Evolutionary conservation across 2,888 invertebrate species (phyloP).

Genomic region (Lithophane leautieri): DNA sequence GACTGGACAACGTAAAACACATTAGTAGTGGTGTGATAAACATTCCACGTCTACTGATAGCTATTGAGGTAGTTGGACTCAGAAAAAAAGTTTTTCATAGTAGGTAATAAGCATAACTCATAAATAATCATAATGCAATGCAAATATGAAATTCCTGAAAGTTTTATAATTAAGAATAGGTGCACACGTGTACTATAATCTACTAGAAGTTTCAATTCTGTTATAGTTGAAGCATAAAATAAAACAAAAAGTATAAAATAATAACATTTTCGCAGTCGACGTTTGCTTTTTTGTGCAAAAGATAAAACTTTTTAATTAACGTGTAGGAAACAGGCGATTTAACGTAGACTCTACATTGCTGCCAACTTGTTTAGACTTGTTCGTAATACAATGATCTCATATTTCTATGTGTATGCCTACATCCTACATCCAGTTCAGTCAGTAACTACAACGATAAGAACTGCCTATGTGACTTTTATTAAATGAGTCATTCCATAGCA

Average conservation of each 20-base stretch:
- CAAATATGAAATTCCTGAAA: conserved; percentile 1
- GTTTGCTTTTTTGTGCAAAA: conserved; percentile 53
- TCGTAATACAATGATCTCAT: conserved; percentile 60
- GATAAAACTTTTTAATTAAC: conserved; percentile 72
- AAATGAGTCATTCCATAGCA: conserved; percentile 30
- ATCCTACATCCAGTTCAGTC: conserved; percentile 22
- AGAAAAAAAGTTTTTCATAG: neutral
- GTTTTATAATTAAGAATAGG: conserved; percentile 13
- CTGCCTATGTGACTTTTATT: conserved; percentile 7
- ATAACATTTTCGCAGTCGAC: conserved; percentile 21
- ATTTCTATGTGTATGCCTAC: conserved; percentile 33
- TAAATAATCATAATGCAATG: neutral
- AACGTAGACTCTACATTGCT: conserved; percentile 62
- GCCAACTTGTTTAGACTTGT: conserved; percentile 52
- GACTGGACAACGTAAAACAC: conserved; percentile 58
- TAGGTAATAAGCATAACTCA: neutral
- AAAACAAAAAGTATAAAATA: conserved; percentile 31
- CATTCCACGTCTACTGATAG: conserved; percentile 33
- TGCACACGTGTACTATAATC: neutral
- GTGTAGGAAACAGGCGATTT: conserved; percentile 66
- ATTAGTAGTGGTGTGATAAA: conserved; percentile 45
- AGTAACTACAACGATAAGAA: conserved; percentile 40
- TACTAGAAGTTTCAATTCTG: neutral
- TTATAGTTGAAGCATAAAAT: conserved; percentile 7
- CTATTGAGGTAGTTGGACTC: conserved; percentile 14